Evolutionary conservation across 2,113 vertebrate genomes (phyloP), one percentile per base, ranked within the genome.

Genomic region (Cyanoramphus novaezelandiae): DNA sequence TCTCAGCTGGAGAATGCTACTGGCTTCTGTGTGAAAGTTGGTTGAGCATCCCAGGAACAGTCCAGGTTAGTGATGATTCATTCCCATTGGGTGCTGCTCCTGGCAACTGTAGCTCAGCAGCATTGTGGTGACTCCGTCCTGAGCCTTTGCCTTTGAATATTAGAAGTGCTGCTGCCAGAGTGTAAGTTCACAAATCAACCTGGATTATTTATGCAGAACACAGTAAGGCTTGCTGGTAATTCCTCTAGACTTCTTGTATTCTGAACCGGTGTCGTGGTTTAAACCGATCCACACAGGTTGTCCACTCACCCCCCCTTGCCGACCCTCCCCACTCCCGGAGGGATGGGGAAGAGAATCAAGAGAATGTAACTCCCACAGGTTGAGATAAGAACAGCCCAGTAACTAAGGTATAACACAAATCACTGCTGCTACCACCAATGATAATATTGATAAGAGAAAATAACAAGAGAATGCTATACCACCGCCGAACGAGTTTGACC

Each of bases 81-180:
- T 17, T 69, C 37, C 10, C 27, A 18, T 9, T 19, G 8, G 10
- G 39, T n/a, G 47, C 70, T 79, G 62, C 80, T 86, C 44, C 80
- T 76, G 67, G 76, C 57, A 70, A 0, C 37, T 39, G 1, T 69
- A 70, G 41, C 69, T 82, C 49, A 31, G 82, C 46, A 59, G 70
- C 0, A 0, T 29, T n/a, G 10, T 0, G 1, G 64, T 4, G 1
- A 44, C 7, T 29, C 31, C 1, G 9, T 13, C 28, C 41, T 1
- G 7, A 93, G 82, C 23, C 24, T 43, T 55, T 27, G 23, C 2
- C 12, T 50, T 10, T 17, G 44, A 47, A 20, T 1, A 0, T 49
- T 63, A 57, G 46, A 82, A 86, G n/a, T 52, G 37, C 41, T 47
- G 23, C 31, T 65, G 41, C 3, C 3, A 2, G 15, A 10, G 33